Evolutionary conservation across 2,888 invertebrate genomes (phyloP), one percentile per base, ranked within the genome.

Genomic region (Nomada ruficornis): DNA sequence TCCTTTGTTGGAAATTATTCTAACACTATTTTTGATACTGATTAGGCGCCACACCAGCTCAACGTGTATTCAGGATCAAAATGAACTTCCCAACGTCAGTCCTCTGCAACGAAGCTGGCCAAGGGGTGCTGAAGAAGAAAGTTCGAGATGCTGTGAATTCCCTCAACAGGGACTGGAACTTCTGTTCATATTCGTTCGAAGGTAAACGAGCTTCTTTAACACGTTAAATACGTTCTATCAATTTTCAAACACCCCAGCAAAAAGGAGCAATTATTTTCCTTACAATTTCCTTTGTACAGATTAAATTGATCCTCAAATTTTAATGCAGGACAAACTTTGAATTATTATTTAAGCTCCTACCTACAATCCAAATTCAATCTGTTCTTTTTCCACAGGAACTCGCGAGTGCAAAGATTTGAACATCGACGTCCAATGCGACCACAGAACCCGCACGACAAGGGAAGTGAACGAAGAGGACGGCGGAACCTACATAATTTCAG

Each of bases 51-150:
- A 96, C 97, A 90, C 96, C 98, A 29, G 99, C 99, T n/a, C 98
- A 98, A 93, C 96, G 98, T 77, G 98, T 99, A 0, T 98, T 99
- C 95, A 97, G 97, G 92, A 96, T 99, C 82, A 96, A 97, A 80
- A 98, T 99, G 97, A 95, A 98, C 88, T 99, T 99, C 97, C 98
- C 98, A 83, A 98, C 98, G 78, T 98, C 98, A n/a, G 98, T 98
- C 2, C 96, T 98, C 9, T 99, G 99, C 93, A 99, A 98, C 91
- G 98, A 98, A 94, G 98, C 98, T 36, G 98, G 98, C 0, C 98
- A 98, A 94, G 97, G 97, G 70, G 98, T 98, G 0, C 95, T 98
- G 7, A 96, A 97, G 64, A 98, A 98, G 91, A 97, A 97, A 94
- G 98, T 99, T 1, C 96, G 97, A 87, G 96, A 96, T 89, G 98